Percentiles rank a stretch among this genome's conserved stretches.
These are phyloP conservation scores for Drosophila equinoxialis DNA, from an alignment of 1,140 invertebrate genomes.

Conservation along the genomic window DNA sequence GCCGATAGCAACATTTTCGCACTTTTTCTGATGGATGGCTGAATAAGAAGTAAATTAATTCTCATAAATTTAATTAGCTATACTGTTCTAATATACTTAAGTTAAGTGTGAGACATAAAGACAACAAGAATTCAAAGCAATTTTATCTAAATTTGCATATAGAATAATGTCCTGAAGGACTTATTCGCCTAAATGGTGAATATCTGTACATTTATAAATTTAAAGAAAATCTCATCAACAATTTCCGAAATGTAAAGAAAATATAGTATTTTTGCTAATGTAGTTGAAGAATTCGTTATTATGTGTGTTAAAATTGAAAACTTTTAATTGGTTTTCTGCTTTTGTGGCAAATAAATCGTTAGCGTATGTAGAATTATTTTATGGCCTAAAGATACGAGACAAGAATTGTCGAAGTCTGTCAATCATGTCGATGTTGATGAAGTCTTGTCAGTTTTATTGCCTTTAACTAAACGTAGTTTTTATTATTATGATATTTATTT, in stretches of 20 bases:
- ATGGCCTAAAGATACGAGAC: slow-evolving; percentile 28
- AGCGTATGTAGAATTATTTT: slow-evolving; percentile 1
- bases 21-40: slow-evolving; percentile 46
- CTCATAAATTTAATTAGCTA: slow-evolving; percentile 77
- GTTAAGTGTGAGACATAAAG: background rate
- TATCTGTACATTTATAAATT: too few species aligned
- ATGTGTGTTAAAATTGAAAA: too few species aligned
- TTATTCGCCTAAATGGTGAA: too few species aligned
- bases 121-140: too few species aligned
- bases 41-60: slow-evolving; percentile 66
- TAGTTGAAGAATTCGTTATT: too few species aligned
- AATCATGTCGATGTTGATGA: slow-evolving; percentile 21
- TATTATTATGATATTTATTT: slow-evolving; percentile 66
- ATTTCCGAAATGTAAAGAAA: too few species aligned
- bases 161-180: too few species aligned
- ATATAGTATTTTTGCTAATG: too few species aligned
- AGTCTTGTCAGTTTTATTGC: slow-evolving; percentile 72
- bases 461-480: slow-evolving; percentile 76
- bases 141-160: too few species aligned
- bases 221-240: too few species aligned
- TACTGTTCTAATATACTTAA: background rate
- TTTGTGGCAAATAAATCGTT: background rate
- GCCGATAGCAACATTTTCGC: slow-evolving; percentile 55
- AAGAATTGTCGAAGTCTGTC: background rate
- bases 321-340: slow-evolving; percentile 1